Percentiles rank a stretch among this genome's conserved stretches.
Evolutionary conservation across 2,113 vertebrate species (phyloP).

Genomic region (Seriola aureovittata): DNA sequence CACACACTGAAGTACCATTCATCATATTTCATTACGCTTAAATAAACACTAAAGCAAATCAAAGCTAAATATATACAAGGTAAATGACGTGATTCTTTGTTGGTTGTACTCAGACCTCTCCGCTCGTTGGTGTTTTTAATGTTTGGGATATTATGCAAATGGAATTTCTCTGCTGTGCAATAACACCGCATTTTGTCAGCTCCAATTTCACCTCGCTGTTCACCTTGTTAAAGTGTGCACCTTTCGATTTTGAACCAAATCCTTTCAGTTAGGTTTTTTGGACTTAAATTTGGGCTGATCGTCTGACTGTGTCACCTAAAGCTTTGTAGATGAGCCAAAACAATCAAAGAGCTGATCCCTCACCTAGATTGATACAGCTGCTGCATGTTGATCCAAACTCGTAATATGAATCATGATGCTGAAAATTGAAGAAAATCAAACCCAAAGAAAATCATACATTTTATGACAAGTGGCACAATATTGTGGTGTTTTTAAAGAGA

Average conservation of each 20-base stretch:
- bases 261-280: conserved; percentile 18
- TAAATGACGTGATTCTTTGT: neutral
- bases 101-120: neutral
- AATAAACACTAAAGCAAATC: conserved; percentile 1
- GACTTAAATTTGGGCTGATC: neutral
- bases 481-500: neutral
- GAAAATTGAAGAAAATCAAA: neutral
- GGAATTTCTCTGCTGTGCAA: neutral
- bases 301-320: neutral
- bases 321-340: conserved; percentile 27
- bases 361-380: neutral
- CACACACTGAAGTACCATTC: neutral
- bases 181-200: conserved; percentile 2
- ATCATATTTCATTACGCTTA: neutral
- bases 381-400: neutral
- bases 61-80: neutral
- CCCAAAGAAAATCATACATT: too few species aligned
- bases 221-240: conserved; percentile 19
- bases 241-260: conserved; percentile 13
- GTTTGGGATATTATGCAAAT: conserved; percentile 28
- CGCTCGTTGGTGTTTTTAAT: neutral
- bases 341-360: conserved; percentile 21
- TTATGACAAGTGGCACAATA: neutral
- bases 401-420: neutral
- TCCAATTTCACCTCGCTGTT: neutral